Evolutionary conservation across 2,797 vertebrate species (phyloP), one percentile per base, ranked within the genome.

Genomic region (Varecia variegata): DNA sequence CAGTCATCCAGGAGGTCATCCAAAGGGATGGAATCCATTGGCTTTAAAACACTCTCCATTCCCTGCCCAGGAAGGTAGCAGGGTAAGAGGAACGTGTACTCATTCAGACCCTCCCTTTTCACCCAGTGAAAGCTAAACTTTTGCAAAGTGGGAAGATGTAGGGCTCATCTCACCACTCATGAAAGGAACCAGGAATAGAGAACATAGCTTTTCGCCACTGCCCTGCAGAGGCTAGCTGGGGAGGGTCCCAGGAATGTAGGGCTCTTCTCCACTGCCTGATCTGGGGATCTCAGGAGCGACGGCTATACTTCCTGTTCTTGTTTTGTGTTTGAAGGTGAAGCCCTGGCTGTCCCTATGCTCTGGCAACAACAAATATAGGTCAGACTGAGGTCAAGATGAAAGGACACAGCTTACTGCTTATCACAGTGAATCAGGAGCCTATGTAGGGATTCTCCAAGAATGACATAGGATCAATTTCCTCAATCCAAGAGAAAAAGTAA

Each of bases 221-320:
- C 38, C 30, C 25, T 86, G 68, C 60, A 92, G 80, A 90, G 74
- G 60, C 40, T 92, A 62, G 23, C 54, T 76, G 32, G 43, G 65
- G 60, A 30, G 62, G 98, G 98, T 99, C 99, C 99, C 99, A 99
- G 32, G 98, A 98, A 98, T 99, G 99, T 89, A 99, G 98, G 3
- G 99, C 98, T 90, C 98, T 98, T 98, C 99, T 98, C 99, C 99
- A 99, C 47, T 99, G 98, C 71, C 99, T 99, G 90, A 99, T 99
- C 97, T 99, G 99, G 99, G 99, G 99, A 97, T 99, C 99, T 99
- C 99, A 99, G 68, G 99, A 99, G 71, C 98, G 98, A 43, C 98
- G 98, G 95, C 99, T 99, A 94, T 99, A 99, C 97, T 99, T 99
- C 95, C 98, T 98, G 96, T 99, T 98, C 97, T 99, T 99, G 97